Base-by-base conservation (phyloP, 1,140 invertebrate genomes). In the Drosophila kanapiae region DNA sequence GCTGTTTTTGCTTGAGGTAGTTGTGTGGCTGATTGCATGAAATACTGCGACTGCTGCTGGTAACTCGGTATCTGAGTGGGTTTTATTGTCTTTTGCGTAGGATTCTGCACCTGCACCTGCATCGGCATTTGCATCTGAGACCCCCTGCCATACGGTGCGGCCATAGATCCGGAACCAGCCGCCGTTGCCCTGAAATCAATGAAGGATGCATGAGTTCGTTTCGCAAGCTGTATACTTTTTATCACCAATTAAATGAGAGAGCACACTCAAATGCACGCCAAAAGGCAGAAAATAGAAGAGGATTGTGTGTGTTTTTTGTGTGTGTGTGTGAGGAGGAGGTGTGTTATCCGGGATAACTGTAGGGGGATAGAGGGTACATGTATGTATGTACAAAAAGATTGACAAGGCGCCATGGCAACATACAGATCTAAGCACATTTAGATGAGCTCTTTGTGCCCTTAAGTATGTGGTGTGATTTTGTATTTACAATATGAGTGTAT, bases 21-120 rank as follows among this genome's bases (percentile, higher is more conserved):
- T 87, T 92, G 87, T 77, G 82, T 87, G 75, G 85, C 85, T 82
- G 87, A 91, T 83, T 88, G 76, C 61, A 90, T 87, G 57, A 88
- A 82, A 75, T 91, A 91, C 67, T 90, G 84, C 69, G 82, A 62
- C 43, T 80, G 72, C 31, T 84, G 79, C 62, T 92, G 91, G 70
- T 91, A 92, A 53, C 84, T 91, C 40, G 91, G 91, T 80, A 92
- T 92, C 71, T 92, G 91, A 40, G 91, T 82, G 45, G 75, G 63
- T 78, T 87, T 90, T 81, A 87, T 84, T 90, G 78, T 82, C 85
- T 81, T 92, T 40, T 69, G 74, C n/a, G 29, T 14, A 37, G 65
- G 40, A 76, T 70, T 78, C 63, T 42, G 80, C 56, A 56, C 60
- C 51, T 35, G 62, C 31, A n/a, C 38, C 43, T 48, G 35, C 23